Evolutionary conservation across 1,140 invertebrate genomes (phyloP), one percentile per base, ranked within the genome.

Genomic region (Sinonovacula constricta): DNA sequence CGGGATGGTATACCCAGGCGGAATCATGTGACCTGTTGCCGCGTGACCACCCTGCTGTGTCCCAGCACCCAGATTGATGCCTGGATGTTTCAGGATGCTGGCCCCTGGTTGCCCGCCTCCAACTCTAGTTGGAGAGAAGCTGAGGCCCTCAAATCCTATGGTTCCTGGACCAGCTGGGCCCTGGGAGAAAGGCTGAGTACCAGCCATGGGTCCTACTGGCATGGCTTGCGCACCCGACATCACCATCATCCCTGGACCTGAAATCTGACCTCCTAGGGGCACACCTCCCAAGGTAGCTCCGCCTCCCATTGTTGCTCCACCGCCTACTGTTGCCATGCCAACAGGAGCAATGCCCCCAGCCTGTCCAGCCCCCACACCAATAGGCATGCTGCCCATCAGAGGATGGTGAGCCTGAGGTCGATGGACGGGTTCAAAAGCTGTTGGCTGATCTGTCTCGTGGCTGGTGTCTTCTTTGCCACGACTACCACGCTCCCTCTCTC

Each of bases 61-160:
- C 30, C 74, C 74, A n/a, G 51, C 31, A n/a, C 24, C 30, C 28
- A 34, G 65, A 10, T 63, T 18, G n/a, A 74, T 74, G 1, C 71
- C 71, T 54, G 71, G 71, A 39, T 74, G 71, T 22, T 74, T 74
- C 49, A 74, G 28, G 22, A 74, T 74, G 34, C 71, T 74, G 28
- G 34, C 33, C 34, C 54, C 59, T 36, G 59, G 71, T 5, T 54
- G 71, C 10, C 45, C 28, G 15, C 45, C 39, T 28, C 22, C 36
- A 26, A 26, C 59, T 53, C 57, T 74, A 18, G 49, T 49, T 74
- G 59, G 71, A 22, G 68, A 71, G n/a, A 57, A 18, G 12, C 31
- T 39, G 18, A 22, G 45, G 14, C 53, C 18, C 68, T 57, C 14
- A 36, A n/a, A n/a, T n/a, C n/a, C n/a, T n/a, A n/a, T n/a, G n/a